These are phyloP conservation scores for Coenobita brevimanus DNA, from an alignment of 1,140 invertebrate genomes.

Conservation along the genomic window DNA sequence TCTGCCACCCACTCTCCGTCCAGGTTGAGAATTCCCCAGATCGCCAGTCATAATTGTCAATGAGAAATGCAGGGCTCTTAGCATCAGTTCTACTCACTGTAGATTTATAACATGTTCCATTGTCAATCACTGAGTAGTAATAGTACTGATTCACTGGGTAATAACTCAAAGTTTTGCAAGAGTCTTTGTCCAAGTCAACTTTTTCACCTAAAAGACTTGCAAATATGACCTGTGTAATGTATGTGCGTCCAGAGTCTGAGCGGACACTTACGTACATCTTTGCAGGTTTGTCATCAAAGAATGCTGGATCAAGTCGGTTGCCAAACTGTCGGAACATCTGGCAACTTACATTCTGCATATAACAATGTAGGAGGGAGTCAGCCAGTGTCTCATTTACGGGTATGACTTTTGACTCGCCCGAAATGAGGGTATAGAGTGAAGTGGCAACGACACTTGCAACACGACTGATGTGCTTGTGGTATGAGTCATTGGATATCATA, in stretches of 20 bases:
- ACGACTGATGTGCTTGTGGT: slow-evolving; percentile 45
- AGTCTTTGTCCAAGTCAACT: slow-evolving; percentile 35
- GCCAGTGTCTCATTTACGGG: slow-evolving; percentile 43
- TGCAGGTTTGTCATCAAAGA: slow-evolving; percentile 52
- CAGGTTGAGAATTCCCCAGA: slow-evolving; percentile 65
- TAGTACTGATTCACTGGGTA: slow-evolving; percentile 49
- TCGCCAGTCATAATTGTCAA: slow-evolving; percentile 59
- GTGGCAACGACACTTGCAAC: slow-evolving; percentile 60
- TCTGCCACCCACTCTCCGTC: slow-evolving; percentile 65
- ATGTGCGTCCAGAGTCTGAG: slow-evolving; percentile 42
- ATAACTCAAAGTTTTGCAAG: slow-evolving; percentile 44
- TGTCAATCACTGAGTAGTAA: slow-evolving; percentile 44
- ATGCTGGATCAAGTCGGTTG: not conserved
- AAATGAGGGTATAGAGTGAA: slow-evolving; percentile 35
- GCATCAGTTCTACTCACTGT: slow-evolving; percentile 58
- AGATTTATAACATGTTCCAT: slow-evolving; percentile 63
- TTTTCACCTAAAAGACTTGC: slow-evolving; percentile 54
- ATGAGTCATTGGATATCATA: slow-evolving; percentile 14
- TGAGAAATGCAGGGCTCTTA: slow-evolving; percentile 66
- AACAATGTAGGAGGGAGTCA: slow-evolving; percentile 52
- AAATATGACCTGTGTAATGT: slow-evolving; percentile 40
- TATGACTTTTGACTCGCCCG: slow-evolving; percentile 19
- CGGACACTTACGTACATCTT: slow-evolving; percentile 63
- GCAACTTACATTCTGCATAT: slow-evolving; percentile 60
- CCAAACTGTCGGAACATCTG: slow-evolving; percentile 51